Evolutionary conservation across 2,113 vertebrate species (phyloP).

Genomic region (Hemiscyllium ocellatum): DNA sequence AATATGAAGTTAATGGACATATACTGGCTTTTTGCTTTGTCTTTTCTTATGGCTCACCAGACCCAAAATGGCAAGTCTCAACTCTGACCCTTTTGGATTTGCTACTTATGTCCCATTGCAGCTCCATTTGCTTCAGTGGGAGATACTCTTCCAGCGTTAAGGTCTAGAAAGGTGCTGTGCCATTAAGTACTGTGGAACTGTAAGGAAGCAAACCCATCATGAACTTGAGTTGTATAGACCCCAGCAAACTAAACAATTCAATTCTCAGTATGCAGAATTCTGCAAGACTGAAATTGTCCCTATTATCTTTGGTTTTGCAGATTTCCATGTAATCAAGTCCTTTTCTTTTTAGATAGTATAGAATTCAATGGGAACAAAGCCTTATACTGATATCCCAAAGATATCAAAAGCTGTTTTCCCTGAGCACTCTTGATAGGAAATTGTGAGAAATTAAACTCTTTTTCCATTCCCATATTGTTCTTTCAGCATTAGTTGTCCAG

Average conservation of each 20-base stretch:
- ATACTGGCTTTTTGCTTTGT: neutral
- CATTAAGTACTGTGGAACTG: neutral
- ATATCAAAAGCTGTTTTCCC: neutral
- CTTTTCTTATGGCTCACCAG: neutral
- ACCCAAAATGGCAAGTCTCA: neutral
- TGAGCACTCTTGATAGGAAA: neutral
- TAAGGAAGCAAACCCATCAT: neutral
- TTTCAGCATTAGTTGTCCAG: neutral
- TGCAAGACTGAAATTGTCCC: neutral
- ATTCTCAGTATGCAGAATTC: neutral
- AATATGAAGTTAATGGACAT: neutral
- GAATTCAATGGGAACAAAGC: neutral
- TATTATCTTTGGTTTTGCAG: neutral
- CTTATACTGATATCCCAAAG: neutral
- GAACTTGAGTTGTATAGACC: neutral
- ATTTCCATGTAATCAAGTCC: neutral
- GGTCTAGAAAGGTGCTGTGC: neutral
- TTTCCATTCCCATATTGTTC: neutral
- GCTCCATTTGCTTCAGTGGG: neutral
- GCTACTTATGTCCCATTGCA: neutral
- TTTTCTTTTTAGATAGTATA: neutral
- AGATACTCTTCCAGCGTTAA: neutral
- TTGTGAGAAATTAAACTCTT: neutral
- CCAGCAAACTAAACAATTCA: neutral
- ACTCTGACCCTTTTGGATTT: neutral